Evolutionary conservation across 2,113 vertebrate species (phyloP).

Genomic region (Oceanodroma tethys): DNA sequence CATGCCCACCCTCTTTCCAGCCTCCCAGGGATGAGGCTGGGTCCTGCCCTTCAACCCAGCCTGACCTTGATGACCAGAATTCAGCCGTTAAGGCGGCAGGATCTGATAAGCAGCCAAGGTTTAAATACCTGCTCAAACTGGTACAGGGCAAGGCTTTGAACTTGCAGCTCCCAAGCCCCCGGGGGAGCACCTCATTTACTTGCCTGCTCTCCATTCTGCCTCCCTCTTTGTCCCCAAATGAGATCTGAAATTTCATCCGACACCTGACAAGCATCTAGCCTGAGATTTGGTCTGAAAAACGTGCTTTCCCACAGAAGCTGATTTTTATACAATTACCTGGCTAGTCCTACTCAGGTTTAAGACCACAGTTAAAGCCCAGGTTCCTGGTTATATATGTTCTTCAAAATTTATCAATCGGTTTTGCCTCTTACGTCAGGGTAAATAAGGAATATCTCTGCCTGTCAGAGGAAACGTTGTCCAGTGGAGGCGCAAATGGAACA

Average conservation of each 20-base stretch:
- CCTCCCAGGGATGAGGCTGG: neutral
- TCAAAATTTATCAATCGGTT: neutral
- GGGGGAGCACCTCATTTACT: neutral
- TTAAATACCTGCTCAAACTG: neutral
- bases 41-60: neutral
- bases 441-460: neutral
- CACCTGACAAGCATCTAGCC: neutral
- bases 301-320: neutral
- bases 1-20: fast-evolving
- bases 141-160: neutral
- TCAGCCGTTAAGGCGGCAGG: fast-evolving
- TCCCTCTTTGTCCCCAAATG: neutral
- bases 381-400: neutral
- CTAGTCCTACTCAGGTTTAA: neutral
- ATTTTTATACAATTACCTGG: neutral
- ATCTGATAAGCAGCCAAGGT: neutral
- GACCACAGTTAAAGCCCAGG: neutral
- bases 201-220: neutral
- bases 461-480: neutral
- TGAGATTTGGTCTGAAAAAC: neutral
- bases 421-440: neutral
- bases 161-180: neutral
- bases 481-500: neutral
- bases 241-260: neutral
- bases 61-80: neutral